Evolutionary conservation across 2,888 invertebrate species (phyloP).

Genomic region (Limnephilus lunatus): DNA sequence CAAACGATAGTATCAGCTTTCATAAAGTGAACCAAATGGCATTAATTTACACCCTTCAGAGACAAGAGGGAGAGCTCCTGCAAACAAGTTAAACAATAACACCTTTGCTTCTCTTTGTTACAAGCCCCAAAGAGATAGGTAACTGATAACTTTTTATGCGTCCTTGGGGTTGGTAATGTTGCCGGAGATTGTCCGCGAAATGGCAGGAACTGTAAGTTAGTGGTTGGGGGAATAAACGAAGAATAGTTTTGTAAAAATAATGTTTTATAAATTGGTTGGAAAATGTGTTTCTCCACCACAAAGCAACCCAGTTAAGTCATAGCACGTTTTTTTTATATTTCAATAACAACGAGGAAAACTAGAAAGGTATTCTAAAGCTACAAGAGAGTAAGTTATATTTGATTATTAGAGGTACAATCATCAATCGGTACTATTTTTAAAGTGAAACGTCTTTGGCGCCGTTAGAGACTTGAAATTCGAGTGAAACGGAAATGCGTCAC

Average conservation of each 20-base stretch:
- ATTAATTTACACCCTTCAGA: background rate
- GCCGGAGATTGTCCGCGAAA: background rate
- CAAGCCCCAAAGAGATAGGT: background rate
- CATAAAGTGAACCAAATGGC: background rate
- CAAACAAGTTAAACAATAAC: background rate
- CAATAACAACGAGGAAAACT: too few relatives aligned
- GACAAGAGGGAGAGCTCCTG: background rate
- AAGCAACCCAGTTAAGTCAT: background rate
- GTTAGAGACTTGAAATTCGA: too few relatives aligned
- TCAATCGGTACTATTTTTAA: too few relatives aligned
- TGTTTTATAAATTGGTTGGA: background rate
- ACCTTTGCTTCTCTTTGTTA: background rate
- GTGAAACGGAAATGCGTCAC: too few relatives aligned
- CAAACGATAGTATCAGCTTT: background rate
- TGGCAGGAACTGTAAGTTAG: background rate
- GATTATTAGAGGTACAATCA: too few relatives aligned
- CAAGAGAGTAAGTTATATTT: too few relatives aligned
- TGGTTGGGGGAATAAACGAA: background rate
- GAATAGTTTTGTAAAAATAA: background rate
- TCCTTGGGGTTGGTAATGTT: background rate
- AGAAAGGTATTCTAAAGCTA: too few relatives aligned
- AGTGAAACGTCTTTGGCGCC: too few relatives aligned
- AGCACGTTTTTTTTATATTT: too few relatives aligned
- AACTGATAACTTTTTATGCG: background rate
- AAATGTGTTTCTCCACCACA: background rate